Percentiles rank a stretch among this genome's conserved stretches.
Evolutionary conservation across 2,797 vertebrate species (phyloP).

Genomic region (Rhinogobio ventralis): DNA sequence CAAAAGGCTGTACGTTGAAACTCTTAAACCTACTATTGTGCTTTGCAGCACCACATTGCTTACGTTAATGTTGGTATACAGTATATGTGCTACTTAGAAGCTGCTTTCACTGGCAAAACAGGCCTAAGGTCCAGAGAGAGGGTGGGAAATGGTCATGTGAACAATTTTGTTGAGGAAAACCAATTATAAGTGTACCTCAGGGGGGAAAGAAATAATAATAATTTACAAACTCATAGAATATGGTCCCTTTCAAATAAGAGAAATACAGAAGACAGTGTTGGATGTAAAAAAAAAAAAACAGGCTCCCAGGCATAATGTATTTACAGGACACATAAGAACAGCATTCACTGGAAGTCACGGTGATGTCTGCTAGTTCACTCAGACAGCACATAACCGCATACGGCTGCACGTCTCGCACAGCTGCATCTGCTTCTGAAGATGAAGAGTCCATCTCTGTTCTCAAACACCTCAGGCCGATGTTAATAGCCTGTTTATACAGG

Average conservation of each 20-base stretch:
- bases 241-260: not conserved
- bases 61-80: not conserved
- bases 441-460: constrained; percentile 9
- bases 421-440: constrained; percentile 16
- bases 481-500: constrained; percentile 28
- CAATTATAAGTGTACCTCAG: not conserved
- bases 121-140: not conserved
- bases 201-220: not conserved
- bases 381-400: constrained; percentile 9
- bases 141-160: not conserved
- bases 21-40: not conserved
- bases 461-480: constrained; percentile 25
- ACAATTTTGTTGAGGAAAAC: not conserved
- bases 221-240: not conserved
- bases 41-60: not conserved
- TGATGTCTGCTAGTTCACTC: constrained; percentile 14
- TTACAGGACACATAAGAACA: constrained; percentile 7
- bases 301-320: constrained; percentile 1
- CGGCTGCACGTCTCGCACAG: not conserved
- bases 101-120: not conserved
- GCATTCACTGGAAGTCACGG: not conserved
- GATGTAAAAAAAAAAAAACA: not conserved
- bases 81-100: not conserved
- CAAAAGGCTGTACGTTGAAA: not conserved
- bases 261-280: not conserved